Base-by-base conservation (phyloP, 2,113 vertebrate species). In the Stegastes partitus region DNA sequence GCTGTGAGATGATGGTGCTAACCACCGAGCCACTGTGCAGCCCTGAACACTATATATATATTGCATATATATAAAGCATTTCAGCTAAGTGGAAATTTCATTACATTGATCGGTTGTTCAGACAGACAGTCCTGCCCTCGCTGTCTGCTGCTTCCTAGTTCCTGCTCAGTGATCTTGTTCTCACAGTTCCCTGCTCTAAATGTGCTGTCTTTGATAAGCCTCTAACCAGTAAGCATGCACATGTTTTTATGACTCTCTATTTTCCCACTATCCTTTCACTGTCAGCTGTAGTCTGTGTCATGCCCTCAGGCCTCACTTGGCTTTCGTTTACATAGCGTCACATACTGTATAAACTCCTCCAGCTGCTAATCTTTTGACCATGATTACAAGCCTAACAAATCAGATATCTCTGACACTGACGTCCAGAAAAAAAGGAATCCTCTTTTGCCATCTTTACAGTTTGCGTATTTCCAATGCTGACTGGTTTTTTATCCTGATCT, bases 171-270 rank as follows among this genome's bases (percentile, higher is more conserved):
- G 21, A 70, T 71, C 78, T 72, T 66, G 58, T 26, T 51, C 63
- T 47, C 64, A 37, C 79, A 21, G 42, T 21, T 74, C 51, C 21
- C 19, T 50, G 23, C 63, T 84, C 62, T 84, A 70, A 87, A 83
- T 87, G 18, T 91, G 84, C 28, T 74, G 31, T 68, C 59, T 65
- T 69, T 83, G 85, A 89, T 89, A 88, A 90, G 68, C 39, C 61
- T 11, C 69, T 23, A 49, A n/a, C 61, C 21, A 44, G 26, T 23
- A 22, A 14, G 25, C 47, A 59, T 9, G 44, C 53, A 15, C 19
- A 23, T 21, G 12, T 16, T 55, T 71, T 22, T 11, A 47, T 31
- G 42, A n/a, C 34, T 11, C 11, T 74, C 26, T 53, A 6, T 54
- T 34, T 58, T 47, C 15, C 11, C 18, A 42, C 45, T 31, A 14